Base-by-base conservation (phyloP, 2,113 vertebrate genomes). In the Neofelis nebulosa region DNA sequence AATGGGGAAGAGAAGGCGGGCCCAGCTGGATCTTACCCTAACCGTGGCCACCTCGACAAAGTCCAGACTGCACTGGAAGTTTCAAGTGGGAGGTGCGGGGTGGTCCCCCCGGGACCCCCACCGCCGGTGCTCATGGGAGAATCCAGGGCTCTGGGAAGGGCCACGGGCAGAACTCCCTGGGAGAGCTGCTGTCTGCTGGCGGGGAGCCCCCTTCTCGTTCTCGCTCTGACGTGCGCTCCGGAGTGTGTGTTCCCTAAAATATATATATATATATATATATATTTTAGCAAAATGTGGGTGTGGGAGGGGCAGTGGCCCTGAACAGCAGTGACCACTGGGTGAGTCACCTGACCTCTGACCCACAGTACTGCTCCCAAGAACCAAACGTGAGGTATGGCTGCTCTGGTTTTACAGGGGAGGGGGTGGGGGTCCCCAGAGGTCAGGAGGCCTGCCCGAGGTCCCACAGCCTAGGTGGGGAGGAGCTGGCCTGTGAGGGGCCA, bases 351-450 rank as follows among this genome's bases (percentile, higher is more conserved):
- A 29, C n/a, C 50, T 10, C 36, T 18, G 55, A 68, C 25, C 36
- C 29, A 57, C 16, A 57, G 13, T 4, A 23, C 33, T 10, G 38
- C 76, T 65, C 55, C 69, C 21, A 33, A 50, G 74, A 38, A 48
- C 27, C 29, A 4, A 48, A 31, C 45, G 23, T 0, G 2, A 41
- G n/a, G 73, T 21, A 33, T 5, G 0, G 2, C 13, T n/a, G 21
- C 33, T 48, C 19, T 29, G 11, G 14, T 25, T 45, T 16, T 7
- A 23, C 5, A 31, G 48, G 27, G 38, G 33, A 48, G 12, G 90
- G 16, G 81, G 73, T 69, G 33, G 41, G 41, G 94, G 41, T 10
- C 19, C 71, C 9, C 12, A n/a, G 36, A 63, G 19, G 38, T 15
- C 10, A 38, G 33, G 80, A n/a, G 45, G 7, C 63, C n/a, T 18